These are phyloP conservation scores for Oceanites oceanicus DNA, from an alignment of 2,113 vertebrate genomes.

Conservation along the genomic window DNA sequence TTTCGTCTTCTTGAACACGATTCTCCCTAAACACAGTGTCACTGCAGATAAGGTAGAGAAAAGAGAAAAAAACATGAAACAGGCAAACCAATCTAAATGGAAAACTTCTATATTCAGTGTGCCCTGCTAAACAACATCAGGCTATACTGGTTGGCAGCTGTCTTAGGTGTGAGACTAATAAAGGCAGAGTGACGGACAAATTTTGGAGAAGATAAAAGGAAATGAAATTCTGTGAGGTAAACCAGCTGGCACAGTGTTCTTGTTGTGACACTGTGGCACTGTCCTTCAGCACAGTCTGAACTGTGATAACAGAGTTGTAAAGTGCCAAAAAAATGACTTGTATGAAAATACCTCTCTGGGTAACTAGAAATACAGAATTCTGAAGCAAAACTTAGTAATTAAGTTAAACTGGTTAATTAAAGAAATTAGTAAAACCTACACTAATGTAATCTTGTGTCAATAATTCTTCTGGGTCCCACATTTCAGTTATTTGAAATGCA, in stretches of 20 bases:
- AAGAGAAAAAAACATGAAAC: background rate
- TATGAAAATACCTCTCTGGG: background rate
- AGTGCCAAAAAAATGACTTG: background rate
- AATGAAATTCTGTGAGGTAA: background rate
- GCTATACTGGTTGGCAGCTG: background rate
- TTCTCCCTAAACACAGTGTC: background rate
- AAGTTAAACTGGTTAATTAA: background rate
- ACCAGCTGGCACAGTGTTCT: background rate
- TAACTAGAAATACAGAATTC: background rate
- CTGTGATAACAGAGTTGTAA: background rate
- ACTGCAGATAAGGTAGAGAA: background rate
- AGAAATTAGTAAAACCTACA: background rate
- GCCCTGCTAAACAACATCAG: background rate
- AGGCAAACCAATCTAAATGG: background rate
- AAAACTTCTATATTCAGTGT: background rate
- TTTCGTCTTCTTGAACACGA: background rate
- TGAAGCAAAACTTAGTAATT: background rate
- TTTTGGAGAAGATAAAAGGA: background rate
- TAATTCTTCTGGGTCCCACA: background rate
- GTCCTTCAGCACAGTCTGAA: background rate
- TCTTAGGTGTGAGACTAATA: background rate
- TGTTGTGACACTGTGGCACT: background rate
- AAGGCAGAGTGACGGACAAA: background rate
- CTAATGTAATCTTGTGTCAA: background rate
- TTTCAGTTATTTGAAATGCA: background rate